Evolutionary conservation across 2,888 invertebrate species (phyloP).

Genomic region (Polylopha cassiicola): DNA sequence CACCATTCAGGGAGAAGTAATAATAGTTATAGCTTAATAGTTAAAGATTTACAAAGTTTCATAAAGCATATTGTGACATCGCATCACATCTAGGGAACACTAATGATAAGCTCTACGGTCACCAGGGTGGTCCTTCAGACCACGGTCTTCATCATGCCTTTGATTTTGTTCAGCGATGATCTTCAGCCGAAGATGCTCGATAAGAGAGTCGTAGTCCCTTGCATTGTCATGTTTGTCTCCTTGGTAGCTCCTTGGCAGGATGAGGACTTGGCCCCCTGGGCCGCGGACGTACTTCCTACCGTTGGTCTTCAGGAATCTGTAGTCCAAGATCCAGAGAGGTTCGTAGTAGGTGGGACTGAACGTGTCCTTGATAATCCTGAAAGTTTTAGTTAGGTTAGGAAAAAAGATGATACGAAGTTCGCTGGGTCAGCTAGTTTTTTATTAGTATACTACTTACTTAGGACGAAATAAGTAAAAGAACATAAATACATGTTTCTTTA

Average conservation of each 20-base stretch:
- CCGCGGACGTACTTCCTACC: slow-evolving; percentile 60
- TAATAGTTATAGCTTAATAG: too few species aligned
- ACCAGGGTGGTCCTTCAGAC: too few species aligned
- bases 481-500: not conserved
- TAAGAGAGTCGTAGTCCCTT: slow-evolving; percentile 50
- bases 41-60: too few species aligned
- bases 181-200: slow-evolving; percentile 51
- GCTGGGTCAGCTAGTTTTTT: too few species aligned
- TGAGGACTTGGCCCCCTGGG: slow-evolving; percentile 58
- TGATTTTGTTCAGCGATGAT: slow-evolving; percentile 35
- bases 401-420: too few species aligned
- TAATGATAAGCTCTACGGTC: too few species aligned
- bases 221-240: slow-evolving; percentile 46
- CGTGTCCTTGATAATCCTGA: slow-evolving; percentile 52
- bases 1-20: too few species aligned
- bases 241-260: slow-evolving; percentile 48
- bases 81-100: too few species aligned
- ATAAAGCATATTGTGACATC: too few species aligned
- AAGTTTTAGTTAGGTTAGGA: too few species aligned
- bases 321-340: slow-evolving; percentile 58
- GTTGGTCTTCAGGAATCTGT: slow-evolving; percentile 59
- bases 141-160: not conserved
- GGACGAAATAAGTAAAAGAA: not conserved
- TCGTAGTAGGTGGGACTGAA: slow-evolving; percentile 59
- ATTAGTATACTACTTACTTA: too few species aligned